Base-by-base conservation (phyloP, 2,113 vertebrate genomes). In the Apteryx owenii region DNA sequence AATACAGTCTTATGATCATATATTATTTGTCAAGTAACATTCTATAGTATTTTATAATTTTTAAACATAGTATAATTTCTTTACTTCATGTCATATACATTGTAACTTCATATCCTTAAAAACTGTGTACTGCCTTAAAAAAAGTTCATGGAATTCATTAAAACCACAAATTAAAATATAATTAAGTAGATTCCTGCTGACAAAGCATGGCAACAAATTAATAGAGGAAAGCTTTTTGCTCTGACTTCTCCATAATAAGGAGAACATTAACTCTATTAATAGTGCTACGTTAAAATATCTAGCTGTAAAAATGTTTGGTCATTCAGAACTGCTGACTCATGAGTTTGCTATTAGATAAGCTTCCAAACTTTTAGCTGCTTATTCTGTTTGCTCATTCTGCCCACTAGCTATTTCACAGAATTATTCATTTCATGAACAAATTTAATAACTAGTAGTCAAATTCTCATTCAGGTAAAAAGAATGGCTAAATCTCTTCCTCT, bases 101-200 rank as follows among this genome's bases (percentile, higher is more conserved):
- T 44, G 2, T 14, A 66, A 70, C 7, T 73, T 1, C 0, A 5
- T 65, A 65, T 81, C 40, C 61, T 80, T 11, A 4, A 88, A 73
- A 66, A 53, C 0, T 7, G 10, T 82, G 7, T 28, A 76, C 5
- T 70, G 5, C 7, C 25, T 72, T 56, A 1, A 14, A 44, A 36
- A 65, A 46, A 25, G 6, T 64, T 88, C 42, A 54, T 33, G 9
- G 3, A 4, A 75, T 73, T 73, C 51, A 81, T 58, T 90, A 75
- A 91, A 94, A n/a, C 18, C 26, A 64, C n/a, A 93, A 91, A 93
- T 88, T 93, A 88, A 96, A 50, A 83, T 29, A 54, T 36, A 88
- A 77, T 85, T 93, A 86, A 83, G 56, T 54, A 81, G 46, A 90
- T 88, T 75, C 21, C 72, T 78, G 14, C 72, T 71, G 64, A 84